Evolutionary conservation across 2,888 invertebrate genomes (phyloP), one percentile per base, ranked within the genome.

Genomic region (Synergus umbraculus): DNA sequence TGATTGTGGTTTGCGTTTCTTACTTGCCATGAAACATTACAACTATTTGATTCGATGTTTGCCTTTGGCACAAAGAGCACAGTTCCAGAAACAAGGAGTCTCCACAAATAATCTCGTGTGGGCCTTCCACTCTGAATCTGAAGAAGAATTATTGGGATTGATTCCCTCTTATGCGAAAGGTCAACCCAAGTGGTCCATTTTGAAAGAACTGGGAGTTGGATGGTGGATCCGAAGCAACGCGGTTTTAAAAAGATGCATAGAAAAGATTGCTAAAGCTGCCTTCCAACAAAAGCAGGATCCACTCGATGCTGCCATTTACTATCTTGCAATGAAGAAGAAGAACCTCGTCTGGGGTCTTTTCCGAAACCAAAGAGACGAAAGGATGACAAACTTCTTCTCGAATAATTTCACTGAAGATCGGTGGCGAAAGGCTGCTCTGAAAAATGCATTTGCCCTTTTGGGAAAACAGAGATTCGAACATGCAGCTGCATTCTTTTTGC

Each of bases 101-200:
- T 96, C 96, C 54, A 96, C 96, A 12, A 96, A 98, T 86, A 98
- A 98, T 92, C 94, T 99, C 29, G 98, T 98, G 4, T 99, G 99
- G 99, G 99, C 99, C 0, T 99, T 98, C 93, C 99, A 99, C 92
- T 99, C 99, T 0, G 99, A 99, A 92, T 97, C 98, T 29, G 98
- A 98, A 91, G 98, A 98, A 88, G 99, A 99, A 91, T 93, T 99
- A 78, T 93, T 99, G 15, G 96, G 96, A 80, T 93, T 98, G 76
- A 96, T 98, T 84, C 99, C 99, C 0, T 96, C 96, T 0, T 97
- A 97, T 86, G 95, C 96, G 0, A 97, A 97, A 91, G 96, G 96
- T 0, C 96, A 96, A 87, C 95, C 97, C 0, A 97, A 96, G 69
- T 99, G 99, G 99, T 93, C 95, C 1, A 97, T 97, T 41, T 93